These are phyloP conservation scores for Bovichtus variegatus DNA, from an alignment of 2,797 vertebrate species.

Conservation along the genomic window DNA sequence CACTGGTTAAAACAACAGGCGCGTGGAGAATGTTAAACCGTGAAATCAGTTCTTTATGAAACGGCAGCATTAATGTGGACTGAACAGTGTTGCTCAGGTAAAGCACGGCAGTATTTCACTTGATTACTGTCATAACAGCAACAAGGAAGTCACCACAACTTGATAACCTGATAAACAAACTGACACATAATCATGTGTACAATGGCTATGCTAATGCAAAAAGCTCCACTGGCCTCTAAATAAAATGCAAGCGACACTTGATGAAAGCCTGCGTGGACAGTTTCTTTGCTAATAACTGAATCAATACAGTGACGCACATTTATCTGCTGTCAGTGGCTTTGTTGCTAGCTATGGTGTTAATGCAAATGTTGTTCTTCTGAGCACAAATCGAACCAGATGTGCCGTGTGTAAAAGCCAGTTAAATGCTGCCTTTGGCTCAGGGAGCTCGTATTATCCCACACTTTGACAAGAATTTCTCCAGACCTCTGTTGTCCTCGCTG, in stretches of 20 bases:
- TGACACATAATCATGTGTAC: neutral
- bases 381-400: conserved; percentile 44
- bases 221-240: neutral
- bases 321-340: conserved; percentile 17
- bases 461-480: conserved; percentile 43
- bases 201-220: neutral
- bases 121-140: neutral
- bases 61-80: neutral
- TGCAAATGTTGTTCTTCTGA: conserved; percentile 15
- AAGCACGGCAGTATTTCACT: neutral
- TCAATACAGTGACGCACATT: neutral
- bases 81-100: conserved; percentile 1
- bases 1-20: conserved; percentile 3
- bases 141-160: neutral
- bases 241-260: neutral
- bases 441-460: conserved; percentile 11
- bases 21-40: conserved; percentile 5
- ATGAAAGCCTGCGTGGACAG: neutral
- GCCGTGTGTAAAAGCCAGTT: conserved; percentile 9
- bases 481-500: conserved; percentile 37
- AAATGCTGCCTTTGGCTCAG: conserved; percentile 27
- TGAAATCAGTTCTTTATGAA: conserved; percentile 2
- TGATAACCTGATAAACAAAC: neutral
- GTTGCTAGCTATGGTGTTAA: neutral
- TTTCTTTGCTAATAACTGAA: conserved; percentile 5